Evolutionary conservation across 2,113 vertebrate species (phyloP), one percentile per base, ranked within the genome.

Genomic region (Anseranas semipalmata): DNA sequence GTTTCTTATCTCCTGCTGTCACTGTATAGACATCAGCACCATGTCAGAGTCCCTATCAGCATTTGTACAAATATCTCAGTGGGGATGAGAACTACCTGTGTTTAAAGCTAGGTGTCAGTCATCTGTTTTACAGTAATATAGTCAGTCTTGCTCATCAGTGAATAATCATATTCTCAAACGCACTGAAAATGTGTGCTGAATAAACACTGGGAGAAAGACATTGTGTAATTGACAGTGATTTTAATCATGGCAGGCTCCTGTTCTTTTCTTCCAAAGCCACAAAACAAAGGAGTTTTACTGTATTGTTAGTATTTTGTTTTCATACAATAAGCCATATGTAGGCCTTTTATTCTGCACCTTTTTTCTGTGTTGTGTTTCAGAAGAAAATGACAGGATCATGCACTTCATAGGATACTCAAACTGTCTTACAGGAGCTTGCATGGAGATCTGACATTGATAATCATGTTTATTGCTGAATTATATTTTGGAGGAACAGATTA

Each of bases 151-250:
- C 33, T 94, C 53, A 81, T 87, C 78, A 85, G 39, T 89, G 87
- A 96, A 85, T 79, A 95, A 93, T 88, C 66, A 68, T 74, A 88
- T 92, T 95, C 46, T 16, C 86, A 91, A 85, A 86, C 10, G 73
- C 32, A 80, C 33, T 48, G 45, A 86, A 95, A 89, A 93, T 53
- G n/a, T 55, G 20, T 84, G 55, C n/a, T 75, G n/a, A 96, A 89
- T 85, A 94, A 92, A 95, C 63, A 72, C 22, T 48, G 46, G n/a
- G 14, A 86, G 45, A 82, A 88, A 88, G 62, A 87, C 12, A 80
- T 72, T 82, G 39, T 63, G 32, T 73, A 86, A 84, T 60, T 91
- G 58, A 84, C 53, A 73, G 62, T 77, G 73, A 95, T 96, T 87
- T 93, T 82, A 89, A 92, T 87, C 35, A 39, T 11, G 13, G 35